Conservation (phyloP, 2,888 invertebrate genomes). For the Hypercompe scribonia region DNA sequence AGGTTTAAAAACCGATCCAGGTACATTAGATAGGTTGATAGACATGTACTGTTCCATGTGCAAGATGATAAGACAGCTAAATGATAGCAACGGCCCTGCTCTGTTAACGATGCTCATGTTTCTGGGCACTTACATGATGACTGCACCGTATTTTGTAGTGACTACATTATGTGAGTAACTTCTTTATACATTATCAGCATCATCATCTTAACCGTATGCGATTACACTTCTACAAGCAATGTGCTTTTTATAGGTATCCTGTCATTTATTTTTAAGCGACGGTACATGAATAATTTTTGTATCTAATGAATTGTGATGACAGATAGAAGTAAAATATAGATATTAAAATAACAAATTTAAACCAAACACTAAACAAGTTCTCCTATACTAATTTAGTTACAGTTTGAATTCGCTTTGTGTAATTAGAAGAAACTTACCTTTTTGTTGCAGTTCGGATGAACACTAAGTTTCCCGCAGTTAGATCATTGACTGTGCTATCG, state of each 20-base stretch:
- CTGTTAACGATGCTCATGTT: not conserved
- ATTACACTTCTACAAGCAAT: no score
- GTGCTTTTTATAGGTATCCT: no score
- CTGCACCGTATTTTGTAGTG: conserved; percentile 7
- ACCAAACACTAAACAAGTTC: no score
- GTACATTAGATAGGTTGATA: not conserved
- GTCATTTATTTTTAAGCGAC: no score
- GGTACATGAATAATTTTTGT: no score
- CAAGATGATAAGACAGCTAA: not conserved
- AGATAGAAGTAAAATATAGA: not conserved
- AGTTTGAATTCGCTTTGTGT: not conserved
- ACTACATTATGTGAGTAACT: not conserved
- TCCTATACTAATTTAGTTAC: no score
- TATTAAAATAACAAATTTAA: no score
- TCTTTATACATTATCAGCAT: not conserved
- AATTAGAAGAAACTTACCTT: no score
- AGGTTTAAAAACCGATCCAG: not conserved
- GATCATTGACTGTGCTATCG: not conserved
- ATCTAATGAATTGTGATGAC: not conserved
- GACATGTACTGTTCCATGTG: conserved; percentile 9
- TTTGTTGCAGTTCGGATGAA: conserved; percentile 9
- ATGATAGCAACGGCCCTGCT: not conserved
- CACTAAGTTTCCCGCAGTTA: not conserved
- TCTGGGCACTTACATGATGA: conserved; percentile 4
- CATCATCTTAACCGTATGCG: no score